These are phyloP conservation scores for Semicossyphus pulcher DNA, from an alignment of 2,113 vertebrate species.

Conservation along the genomic window DNA sequence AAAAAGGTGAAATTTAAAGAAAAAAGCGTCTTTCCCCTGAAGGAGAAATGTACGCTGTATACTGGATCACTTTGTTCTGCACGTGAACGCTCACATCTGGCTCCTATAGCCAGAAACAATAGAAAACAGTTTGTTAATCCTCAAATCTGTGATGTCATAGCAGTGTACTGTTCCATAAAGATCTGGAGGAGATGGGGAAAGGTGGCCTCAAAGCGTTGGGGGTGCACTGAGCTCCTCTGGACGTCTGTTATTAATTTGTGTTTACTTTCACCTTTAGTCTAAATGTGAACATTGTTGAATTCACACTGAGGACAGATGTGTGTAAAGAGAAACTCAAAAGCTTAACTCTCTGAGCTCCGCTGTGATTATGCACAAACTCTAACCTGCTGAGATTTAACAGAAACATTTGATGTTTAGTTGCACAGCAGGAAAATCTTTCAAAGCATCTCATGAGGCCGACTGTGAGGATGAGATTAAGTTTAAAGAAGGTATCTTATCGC, in stretches of 20 bases:
- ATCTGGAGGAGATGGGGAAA: slow-evolving; percentile 52
- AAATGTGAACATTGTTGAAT: slow-evolving; percentile 32
- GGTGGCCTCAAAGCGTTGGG: slow-evolving; percentile 39
- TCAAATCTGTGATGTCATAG: slow-evolving; percentile 63
- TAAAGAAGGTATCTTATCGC: too few relatives aligned
- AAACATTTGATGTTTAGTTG: slow-evolving; percentile 44
- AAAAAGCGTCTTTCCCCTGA: not conserved
- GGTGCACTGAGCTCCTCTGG: slow-evolving; percentile 4
- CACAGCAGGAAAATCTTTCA: too few relatives aligned
- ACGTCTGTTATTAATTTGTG: slow-evolving; percentile 55
- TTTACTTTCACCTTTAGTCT: slow-evolving; percentile 56
- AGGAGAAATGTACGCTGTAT: slow-evolving; percentile 24
- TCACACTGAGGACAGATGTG: slow-evolving; percentile 23
- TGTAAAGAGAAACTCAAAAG: slow-evolving; percentile 17
- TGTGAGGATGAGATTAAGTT: too few relatives aligned
- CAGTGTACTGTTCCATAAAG: slow-evolving; percentile 55
- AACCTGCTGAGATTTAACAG: slow-evolving; percentile 27
- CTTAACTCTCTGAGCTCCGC: slow-evolving; percentile 22
- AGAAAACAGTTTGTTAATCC: slow-evolving; percentile 62
- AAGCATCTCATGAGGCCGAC: too few relatives aligned
- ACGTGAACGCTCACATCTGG: slow-evolving; percentile 67
- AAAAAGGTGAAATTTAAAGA: not conserved
- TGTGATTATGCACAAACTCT: slow-evolving; percentile 37
- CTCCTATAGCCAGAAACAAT: slow-evolving; percentile 66
- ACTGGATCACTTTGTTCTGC: slow-evolving; percentile 50